These are phyloP conservation scores for Steinernema feltiae DNA, from an alignment of 1,140 invertebrate genomes.

Conservation along the genomic window DNA sequence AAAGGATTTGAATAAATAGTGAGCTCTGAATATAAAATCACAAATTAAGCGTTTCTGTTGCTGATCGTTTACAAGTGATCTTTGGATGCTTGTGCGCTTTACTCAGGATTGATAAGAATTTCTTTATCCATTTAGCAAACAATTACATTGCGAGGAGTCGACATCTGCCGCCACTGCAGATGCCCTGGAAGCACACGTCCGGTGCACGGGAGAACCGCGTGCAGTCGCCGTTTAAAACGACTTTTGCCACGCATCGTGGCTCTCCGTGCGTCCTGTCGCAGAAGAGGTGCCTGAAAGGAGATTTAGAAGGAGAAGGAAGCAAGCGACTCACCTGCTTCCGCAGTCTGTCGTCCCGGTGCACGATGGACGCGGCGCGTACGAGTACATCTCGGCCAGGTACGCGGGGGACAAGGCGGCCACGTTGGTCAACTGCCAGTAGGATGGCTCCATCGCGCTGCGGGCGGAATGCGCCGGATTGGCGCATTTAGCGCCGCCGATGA, in stretches of 20 bases:
- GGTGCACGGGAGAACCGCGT: not conserved
- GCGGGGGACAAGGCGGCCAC: not conserved
- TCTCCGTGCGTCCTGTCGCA: not conserved
- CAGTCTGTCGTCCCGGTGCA: not conserved
- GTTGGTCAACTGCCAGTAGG: not conserved
- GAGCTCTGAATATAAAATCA: too few species aligned
- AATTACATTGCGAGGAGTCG: not conserved
- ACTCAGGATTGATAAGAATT: too few species aligned
- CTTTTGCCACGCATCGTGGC: not conserved
- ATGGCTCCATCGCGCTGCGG: not conserved
- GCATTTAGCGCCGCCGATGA: not conserved
- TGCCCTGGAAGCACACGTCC: not conserved
- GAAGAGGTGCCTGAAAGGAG: not conserved
- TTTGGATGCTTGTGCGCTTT: too few species aligned
- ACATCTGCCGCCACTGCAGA: too few species aligned
- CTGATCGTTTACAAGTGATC: too few species aligned
- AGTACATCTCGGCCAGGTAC: not conserved
- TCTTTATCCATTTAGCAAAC: not conserved
- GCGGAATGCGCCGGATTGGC: not conserved
- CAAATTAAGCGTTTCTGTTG: too few species aligned
- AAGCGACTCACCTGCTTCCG: not conserved
- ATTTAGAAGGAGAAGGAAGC: too few species aligned
- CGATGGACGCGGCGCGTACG: not conserved
- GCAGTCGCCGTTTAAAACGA: not conserved
- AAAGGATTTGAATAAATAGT: too few species aligned